These are phyloP conservation scores for Clistopyga incitator DNA, from an alignment of 2,888 invertebrate species.

Conservation along the genomic window DNA sequence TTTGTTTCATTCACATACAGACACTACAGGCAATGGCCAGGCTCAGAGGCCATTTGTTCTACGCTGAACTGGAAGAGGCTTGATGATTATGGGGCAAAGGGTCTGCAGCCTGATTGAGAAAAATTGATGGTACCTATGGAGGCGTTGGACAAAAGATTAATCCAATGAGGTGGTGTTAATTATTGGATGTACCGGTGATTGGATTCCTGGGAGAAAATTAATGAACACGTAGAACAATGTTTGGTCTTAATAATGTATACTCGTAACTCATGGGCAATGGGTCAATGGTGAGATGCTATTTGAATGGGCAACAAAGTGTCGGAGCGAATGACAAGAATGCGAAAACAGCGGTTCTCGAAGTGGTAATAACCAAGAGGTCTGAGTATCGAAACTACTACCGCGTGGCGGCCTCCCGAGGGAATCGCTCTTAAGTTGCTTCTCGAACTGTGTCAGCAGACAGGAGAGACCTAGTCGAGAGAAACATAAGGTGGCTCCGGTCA, in stretches of 20 bases:
- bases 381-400: constrained; percentile 1
- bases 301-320: background rate
- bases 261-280: background rate
- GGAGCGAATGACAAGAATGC: constrained; percentile 3
- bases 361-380: background rate
- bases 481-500: constrained; percentile 74
- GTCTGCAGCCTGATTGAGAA: constrained; percentile 57
- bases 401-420: constrained; percentile 8
- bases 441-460: constrained; percentile 59
- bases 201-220: constrained; percentile 21
- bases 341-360: background rate
- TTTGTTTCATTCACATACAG: constrained; percentile 16
- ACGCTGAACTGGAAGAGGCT: constrained; percentile 17
- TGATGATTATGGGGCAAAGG: constrained; percentile 40
- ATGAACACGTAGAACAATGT: background rate
- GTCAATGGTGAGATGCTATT: too few relatives aligned
- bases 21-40: constrained; percentile 1
- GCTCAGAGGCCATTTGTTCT: constrained; percentile 13
- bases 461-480: constrained; percentile 62
- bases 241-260: background rate
- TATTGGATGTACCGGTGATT: constrained; percentile 15
- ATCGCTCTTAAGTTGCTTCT: constrained; percentile 10
- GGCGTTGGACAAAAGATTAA: constrained; percentile 37
- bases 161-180: constrained; percentile 29
- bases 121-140: constrained; percentile 46